A percentile compares a stretch with the other conserved stretches of the same genome.
Conservation (phyloP, 2,113 vertebrate species). For the Pongo abelii region DNA sequence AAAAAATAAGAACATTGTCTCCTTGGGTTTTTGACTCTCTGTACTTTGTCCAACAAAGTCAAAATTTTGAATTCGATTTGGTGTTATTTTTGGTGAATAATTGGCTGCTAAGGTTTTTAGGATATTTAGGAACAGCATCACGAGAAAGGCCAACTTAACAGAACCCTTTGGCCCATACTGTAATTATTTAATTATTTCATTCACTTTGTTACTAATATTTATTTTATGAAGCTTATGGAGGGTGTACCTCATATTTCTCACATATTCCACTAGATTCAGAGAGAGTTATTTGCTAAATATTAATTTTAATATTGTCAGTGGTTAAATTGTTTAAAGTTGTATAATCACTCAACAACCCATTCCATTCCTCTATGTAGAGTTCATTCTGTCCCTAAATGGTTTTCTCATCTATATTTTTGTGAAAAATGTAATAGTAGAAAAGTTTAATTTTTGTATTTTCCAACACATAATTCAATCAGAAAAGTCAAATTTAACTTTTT, state of each 20-base stretch:
- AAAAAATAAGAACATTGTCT: not conserved
- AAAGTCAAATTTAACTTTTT: constrained; percentile 1
- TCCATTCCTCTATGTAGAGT: not conserved
- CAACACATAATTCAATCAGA: not conserved
- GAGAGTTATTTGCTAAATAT: not conserved
- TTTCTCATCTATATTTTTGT: not conserved
- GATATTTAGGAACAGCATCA: not conserved
- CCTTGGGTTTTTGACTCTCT: not conserved
- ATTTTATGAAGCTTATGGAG: not conserved
- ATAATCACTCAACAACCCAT: not conserved
- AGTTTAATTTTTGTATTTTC: not conserved
- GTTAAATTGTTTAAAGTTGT: not conserved
- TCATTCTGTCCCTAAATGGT: not conserved
- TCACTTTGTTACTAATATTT: not conserved
- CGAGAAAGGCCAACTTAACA: not conserved
- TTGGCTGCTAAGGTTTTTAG: not conserved
- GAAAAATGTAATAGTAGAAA: not conserved
- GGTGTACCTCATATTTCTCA: not conserved
- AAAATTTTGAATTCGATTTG: not conserved
- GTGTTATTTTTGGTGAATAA: not conserved
- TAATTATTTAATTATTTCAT: not conserved
- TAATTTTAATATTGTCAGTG: not conserved
- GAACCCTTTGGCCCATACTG: not conserved
- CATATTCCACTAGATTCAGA: not conserved
- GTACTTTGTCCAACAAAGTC: not conserved